Evolutionary conservation across 1,140 invertebrate genomes (phyloP).

Genomic region (Ditylenchus dipsaci): DNA sequence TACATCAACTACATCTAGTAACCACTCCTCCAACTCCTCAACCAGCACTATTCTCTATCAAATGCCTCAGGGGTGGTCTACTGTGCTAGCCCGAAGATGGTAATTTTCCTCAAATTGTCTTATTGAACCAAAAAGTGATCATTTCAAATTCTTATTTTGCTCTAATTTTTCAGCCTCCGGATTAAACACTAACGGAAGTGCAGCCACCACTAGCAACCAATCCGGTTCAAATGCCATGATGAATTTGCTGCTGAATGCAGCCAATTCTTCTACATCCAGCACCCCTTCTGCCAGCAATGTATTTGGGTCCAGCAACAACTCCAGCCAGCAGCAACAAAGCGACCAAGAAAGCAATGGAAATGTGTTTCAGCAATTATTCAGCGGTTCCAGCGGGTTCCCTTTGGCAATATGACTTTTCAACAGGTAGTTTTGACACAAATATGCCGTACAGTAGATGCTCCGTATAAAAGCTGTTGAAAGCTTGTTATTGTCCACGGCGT

Average conservation of each 20-base stretch:
- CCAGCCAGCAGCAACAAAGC: background rate
- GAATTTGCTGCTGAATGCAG: background rate
- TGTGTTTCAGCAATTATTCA: background rate
- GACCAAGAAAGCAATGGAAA: background rate
- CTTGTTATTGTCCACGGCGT: too few relatives aligned
- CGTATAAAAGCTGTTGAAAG: too few relatives aligned
- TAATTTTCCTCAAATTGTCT: too few relatives aligned
- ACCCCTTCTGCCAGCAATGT: too few relatives aligned
- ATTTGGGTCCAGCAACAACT: too few relatives aligned
- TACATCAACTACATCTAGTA: background rate
- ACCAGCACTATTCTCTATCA: slow-evolving; percentile 16
- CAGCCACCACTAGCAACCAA: background rate
- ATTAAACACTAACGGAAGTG: background rate
- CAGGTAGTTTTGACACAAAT: too few relatives aligned
- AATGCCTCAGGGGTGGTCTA: slow-evolving; percentile 20
- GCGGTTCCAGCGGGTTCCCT: background rate
- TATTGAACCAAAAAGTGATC: too few relatives aligned
- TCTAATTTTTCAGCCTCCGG: background rate
- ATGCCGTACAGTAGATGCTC: too few relatives aligned
- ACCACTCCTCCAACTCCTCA: background rate
- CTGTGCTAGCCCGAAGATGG: slow-evolving; percentile 2
- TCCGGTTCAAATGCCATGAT: background rate
- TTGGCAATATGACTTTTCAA: background rate
- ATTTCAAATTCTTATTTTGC: background rate
- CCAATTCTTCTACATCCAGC: too few relatives aligned